Percentiles rank a stretch among this genome's conserved stretches.
phyloP scores from a whole-genome alignment of 2,888 invertebrate species.

The Galeruca laticollis region DNA sequence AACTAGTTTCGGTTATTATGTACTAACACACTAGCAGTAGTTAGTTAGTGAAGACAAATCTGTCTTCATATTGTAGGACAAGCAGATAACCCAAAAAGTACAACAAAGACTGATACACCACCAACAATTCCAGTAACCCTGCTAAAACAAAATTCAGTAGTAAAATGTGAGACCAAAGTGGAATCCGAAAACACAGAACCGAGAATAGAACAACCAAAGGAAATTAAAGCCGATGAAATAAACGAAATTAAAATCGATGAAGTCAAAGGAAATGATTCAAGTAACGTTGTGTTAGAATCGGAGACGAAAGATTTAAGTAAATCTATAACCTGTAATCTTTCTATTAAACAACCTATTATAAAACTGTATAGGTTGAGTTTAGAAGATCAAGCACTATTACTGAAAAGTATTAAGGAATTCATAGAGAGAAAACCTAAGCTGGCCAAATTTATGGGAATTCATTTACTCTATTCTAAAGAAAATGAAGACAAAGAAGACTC shows the following conservation, averaged over 20 bases:
- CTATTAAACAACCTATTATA: constrained; percentile 72
- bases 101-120: constrained; percentile 40
- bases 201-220: constrained; percentile 17
- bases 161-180: constrained; percentile 26
- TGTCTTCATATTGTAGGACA: constrained; percentile 24
- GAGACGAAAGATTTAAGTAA: constrained; percentile 13
- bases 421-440: constrained; percentile 73
- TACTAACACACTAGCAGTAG: constrained; percentile 7
- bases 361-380: constrained; percentile 72
- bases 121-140: constrained; percentile 30
- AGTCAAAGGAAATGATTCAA: constrained; percentile 7
- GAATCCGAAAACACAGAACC: constrained; percentile 24
- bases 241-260: neutral
- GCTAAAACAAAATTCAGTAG: constrained; percentile 26
- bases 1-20: neutral
- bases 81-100: constrained; percentile 26
- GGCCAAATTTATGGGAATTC: constrained; percentile 72
- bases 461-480: constrained; percentile 51
- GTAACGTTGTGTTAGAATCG: constrained; percentile 5
- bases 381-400: constrained; percentile 68
- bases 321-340: constrained; percentile 4
- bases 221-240: constrained; percentile 2
- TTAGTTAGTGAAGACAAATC: constrained; percentile 9
- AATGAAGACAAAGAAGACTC: constrained; percentile 43
- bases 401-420: constrained; percentile 75